Conservation (phyloP, 2,888 invertebrate genomes). For the Choreutis nemorana region DNA sequence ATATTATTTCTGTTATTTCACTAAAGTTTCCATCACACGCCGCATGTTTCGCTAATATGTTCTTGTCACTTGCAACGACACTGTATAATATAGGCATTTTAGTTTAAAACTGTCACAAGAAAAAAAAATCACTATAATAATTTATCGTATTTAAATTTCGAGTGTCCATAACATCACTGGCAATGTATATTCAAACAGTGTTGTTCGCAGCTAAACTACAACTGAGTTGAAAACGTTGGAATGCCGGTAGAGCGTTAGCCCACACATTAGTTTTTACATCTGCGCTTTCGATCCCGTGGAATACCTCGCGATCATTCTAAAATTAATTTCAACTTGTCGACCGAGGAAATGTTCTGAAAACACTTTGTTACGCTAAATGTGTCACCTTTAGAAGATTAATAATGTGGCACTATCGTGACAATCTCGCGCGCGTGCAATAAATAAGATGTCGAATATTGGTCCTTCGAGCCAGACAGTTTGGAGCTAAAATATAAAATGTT, state of each 20-base stretch:
- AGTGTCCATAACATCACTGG: too few species aligned
- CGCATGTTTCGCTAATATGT: conserved; percentile 84
- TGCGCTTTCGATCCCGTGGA: conserved; percentile 18
- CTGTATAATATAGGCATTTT: conserved; percentile 91
- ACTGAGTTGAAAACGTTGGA: neutral
- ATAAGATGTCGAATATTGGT: too few species aligned
- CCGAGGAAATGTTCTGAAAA: conserved; percentile 28
- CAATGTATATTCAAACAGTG: neutral
- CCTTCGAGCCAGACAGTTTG: too few species aligned
- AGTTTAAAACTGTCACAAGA: neutral
- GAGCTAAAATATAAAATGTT: too few species aligned
- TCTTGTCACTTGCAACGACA: conserved; percentile 81
- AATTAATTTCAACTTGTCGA: conserved; percentile 29
- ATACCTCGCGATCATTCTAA: conserved; percentile 29
- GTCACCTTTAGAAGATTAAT: too few species aligned
- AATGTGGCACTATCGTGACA: too few species aligned
- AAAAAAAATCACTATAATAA: neutral
- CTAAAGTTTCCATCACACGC: conserved; percentile 92
- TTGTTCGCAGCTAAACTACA: neutral
- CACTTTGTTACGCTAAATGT: conserved; percentile 33
- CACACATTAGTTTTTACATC: conserved; percentile 1
- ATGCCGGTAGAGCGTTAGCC: neutral
- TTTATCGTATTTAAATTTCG: neutral
- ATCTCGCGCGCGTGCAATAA: too few species aligned
- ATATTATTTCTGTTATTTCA: conserved; percentile 88